phyloP scores from a whole-genome alignment of 1,140 invertebrate species.

The Ceratitis capitata region DNA sequence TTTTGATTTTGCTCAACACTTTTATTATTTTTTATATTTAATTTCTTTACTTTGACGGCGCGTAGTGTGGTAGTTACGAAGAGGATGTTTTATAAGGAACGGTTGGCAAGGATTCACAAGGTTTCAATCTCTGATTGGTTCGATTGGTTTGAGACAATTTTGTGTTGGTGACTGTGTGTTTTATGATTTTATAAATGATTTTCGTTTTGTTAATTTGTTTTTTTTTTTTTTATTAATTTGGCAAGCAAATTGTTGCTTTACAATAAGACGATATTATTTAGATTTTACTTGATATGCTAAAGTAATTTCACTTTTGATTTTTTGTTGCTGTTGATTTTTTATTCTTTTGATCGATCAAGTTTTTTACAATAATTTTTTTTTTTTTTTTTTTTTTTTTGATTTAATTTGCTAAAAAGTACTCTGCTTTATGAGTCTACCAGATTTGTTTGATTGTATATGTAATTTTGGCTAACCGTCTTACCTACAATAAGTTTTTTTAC shows the following conservation, averaged over 20 bases:
- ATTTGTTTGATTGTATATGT: not conserved
- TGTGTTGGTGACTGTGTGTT: not conserved
- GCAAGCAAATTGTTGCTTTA: slow-evolving; percentile 26
- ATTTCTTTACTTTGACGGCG: not conserved
- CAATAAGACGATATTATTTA: not conserved
- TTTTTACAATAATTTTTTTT: not conserved
- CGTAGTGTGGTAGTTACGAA: slow-evolving; percentile 14
- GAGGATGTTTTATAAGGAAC: not conserved
- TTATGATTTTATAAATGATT: not conserved
- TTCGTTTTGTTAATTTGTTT: not conserved
- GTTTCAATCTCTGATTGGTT: not conserved
- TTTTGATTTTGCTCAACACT: not conserved
- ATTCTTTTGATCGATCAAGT: not conserved
- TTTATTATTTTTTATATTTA: not conserved
- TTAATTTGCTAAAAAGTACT: not conserved
- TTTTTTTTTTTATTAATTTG: not conserved
- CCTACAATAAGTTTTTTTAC: not conserved
- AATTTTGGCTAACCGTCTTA: not conserved
- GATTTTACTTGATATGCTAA: slow-evolving; percentile 19
- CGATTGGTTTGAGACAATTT: not conserved
- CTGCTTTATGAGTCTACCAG: not conserved
- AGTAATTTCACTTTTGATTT: not conserved
- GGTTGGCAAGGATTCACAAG: slow-evolving; percentile 1
- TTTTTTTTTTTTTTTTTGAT: not conserved
- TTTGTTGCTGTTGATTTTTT: not conserved